Base-by-base conservation (phyloP, 2,888 invertebrate genomes). In the Synergus umbraculus region DNA sequence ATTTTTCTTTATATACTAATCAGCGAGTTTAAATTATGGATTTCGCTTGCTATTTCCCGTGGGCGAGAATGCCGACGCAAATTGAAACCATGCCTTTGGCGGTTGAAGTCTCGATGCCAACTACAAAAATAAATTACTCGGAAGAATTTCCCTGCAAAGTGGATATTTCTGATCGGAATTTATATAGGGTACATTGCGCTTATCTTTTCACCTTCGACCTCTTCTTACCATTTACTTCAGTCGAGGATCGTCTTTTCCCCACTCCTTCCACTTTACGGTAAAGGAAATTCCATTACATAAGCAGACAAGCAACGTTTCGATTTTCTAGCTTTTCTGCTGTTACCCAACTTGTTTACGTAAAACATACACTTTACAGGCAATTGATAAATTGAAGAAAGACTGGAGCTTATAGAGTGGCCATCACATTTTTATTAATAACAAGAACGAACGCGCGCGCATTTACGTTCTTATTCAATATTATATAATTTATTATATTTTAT, bases 91-190 rank as follows among this genome's bases (percentile, higher is more conserved):
- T 15, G 4, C 13, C 13, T 15, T 49, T 49, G 4, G 13, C 15
- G 15, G 46, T 49, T 4, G 13, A 49, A 15, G 46, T 15, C 46
- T 4, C 46, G 15, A 49, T 49, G 46, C 15, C 46, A 49, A 15
- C 15, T 49, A 15, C 13, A 29, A 15, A 49, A 15, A 49, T 49
- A 49, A 49, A 49, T 49, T 49, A 49, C 46, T 1, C 15, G 15
- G 13, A 13, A 49, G 46, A 49, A 86, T 85, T 84, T 82, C 78
- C 64, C 76, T 76, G 77, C 73, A 81, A 87, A 86, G 82, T 85
- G 83, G 81, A 83, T 84, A 86, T 82, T 84, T 85, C 79, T 81
- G 84, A 85, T 87, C 18, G 9, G 41, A 66, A 43, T 66, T 44
- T 66, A 44, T 18, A 44, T 5, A 8, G 18, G 66, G 43, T 43